A percentile compares a stretch with the other conserved stretches of the same genome.
phyloP scores from a whole-genome alignment of 2,888 invertebrate species.

The Andrena flavipes region DNA sequence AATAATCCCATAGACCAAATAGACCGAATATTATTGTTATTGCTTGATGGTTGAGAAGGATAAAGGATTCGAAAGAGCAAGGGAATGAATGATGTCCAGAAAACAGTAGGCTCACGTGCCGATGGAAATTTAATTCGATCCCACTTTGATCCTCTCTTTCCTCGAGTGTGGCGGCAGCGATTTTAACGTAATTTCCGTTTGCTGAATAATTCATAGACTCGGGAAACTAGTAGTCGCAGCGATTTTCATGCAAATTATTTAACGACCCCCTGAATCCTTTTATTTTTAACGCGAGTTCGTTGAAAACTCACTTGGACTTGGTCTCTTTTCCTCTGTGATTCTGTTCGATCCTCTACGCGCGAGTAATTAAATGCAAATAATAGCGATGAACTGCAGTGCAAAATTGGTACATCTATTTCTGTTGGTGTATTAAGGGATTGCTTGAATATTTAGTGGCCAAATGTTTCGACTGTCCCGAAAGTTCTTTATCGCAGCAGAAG shows the following conservation, averaged over 20 bases:
- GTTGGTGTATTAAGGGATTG: background rate
- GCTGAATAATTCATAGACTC: slow-evolving; percentile 61
- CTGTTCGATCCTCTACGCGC: slow-evolving; percentile 15
- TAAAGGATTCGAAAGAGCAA: background rate
- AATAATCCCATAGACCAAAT: background rate
- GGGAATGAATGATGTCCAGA: slow-evolving; percentile 9
- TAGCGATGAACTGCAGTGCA: slow-evolving; percentile 32
- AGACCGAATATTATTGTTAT: background rate
- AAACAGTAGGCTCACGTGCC: slow-evolving; percentile 8
- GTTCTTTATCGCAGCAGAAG: background rate
- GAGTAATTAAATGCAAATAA: slow-evolving; percentile 53
- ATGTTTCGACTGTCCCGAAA: background rate
- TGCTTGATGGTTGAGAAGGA: background rate
- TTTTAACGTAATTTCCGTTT: slow-evolving; percentile 57
- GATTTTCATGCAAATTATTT: slow-evolving; percentile 66
- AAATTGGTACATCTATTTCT: slow-evolving; percentile 45
- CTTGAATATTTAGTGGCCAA: too few species aligned
- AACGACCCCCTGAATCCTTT: slow-evolving; percentile 51
- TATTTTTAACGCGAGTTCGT: slow-evolving; percentile 39
- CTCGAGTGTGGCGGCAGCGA: slow-evolving; percentile 40
- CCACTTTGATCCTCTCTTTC: slow-evolving; percentile 1
- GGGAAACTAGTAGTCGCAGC: slow-evolving; percentile 49
- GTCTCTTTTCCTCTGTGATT: slow-evolving; percentile 5
- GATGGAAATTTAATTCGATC: slow-evolving; percentile 25
- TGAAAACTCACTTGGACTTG: slow-evolving; percentile 40